A percentile compares a stretch with the other conserved stretches of the same genome.
Conservation (phyloP, 2,888 invertebrate species). For the Hecatera dysodea region DNA sequence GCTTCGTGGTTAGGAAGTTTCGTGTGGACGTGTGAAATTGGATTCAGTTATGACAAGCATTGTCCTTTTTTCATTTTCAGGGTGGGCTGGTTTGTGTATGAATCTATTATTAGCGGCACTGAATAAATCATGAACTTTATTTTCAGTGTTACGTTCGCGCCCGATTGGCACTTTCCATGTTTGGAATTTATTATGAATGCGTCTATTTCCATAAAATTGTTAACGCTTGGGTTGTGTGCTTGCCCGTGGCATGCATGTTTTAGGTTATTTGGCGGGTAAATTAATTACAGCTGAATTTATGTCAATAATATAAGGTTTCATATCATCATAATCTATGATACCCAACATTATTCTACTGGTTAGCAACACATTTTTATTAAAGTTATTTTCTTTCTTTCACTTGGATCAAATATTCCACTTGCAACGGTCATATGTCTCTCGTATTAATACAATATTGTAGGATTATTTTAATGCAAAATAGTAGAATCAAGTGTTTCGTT, state of each 20-base stretch:
- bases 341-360: background rate
- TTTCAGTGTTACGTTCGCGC: conserved; percentile 5
- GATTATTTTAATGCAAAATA: background rate
- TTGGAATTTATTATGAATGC: conserved; percentile 20
- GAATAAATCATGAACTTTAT: conserved; percentile 37
- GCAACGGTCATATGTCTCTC: background rate
- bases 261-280: background rate
- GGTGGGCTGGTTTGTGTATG: conserved; percentile 13
- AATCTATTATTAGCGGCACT: conserved; percentile 15
- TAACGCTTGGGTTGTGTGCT: background rate
- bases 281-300: too few relatives aligned
- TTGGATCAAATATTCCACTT: background rate
- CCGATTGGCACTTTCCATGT: conserved; percentile 10
- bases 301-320: too few relatives aligned
- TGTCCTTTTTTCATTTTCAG: conserved; percentile 16
- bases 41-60: conserved; percentile 27
- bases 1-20: conserved; percentile 49
- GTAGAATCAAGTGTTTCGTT: background rate
- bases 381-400: too few relatives aligned
- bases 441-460: too few relatives aligned
- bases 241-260: background rate
- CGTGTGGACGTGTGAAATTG: conserved; percentile 25
- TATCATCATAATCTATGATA: background rate
- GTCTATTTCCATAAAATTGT: background rate
- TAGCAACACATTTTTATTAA: background rate